Conservation (phyloP, 2,888 invertebrate species). For the Hedychridium roseum region DNA sequence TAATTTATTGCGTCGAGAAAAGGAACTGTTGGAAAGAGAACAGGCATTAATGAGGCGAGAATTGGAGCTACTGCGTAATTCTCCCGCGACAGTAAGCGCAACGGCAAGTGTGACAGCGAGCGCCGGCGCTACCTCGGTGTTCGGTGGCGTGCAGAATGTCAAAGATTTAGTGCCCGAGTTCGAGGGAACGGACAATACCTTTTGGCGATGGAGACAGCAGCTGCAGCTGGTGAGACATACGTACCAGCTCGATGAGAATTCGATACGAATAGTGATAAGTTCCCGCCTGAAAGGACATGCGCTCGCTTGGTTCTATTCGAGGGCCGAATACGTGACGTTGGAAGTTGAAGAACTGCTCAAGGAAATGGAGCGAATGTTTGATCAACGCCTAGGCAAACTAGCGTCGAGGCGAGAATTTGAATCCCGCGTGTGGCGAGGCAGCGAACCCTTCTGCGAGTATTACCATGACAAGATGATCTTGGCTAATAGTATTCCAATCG, state of each 20-base stretch:
- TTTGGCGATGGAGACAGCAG: constrained; percentile 13
- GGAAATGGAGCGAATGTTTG: constrained; percentile 16
- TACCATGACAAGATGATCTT: constrained; percentile 16
- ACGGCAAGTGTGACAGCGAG: no score
- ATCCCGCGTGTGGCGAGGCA: background rate
- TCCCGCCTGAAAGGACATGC: constrained; percentile 14
- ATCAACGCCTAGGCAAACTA: constrained; percentile 6
- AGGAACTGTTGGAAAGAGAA: no score
- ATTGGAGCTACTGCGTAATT: no score
- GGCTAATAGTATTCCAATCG: constrained; percentile 5
- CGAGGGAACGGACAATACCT: constrained; percentile 7
- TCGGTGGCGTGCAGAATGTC: background rate
- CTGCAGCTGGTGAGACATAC: constrained; percentile 3
- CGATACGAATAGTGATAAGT: constrained; percentile 10
- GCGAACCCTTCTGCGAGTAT: constrained; percentile 12
- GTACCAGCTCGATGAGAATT: constrained; percentile 14
- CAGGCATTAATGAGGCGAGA: no score
- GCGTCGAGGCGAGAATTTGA: constrained; percentile 4
- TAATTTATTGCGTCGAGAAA: no score
- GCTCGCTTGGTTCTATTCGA: constrained; percentile 14
- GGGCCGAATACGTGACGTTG: constrained; percentile 5
- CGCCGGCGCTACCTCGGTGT: no score
- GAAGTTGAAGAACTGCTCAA: background rate
- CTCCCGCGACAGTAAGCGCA: no score
- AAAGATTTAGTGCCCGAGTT: constrained; percentile 13